These are phyloP conservation scores for Potamilus streckersoni DNA, from an alignment of 1,140 invertebrate genomes.

Conservation along the genomic window DNA sequence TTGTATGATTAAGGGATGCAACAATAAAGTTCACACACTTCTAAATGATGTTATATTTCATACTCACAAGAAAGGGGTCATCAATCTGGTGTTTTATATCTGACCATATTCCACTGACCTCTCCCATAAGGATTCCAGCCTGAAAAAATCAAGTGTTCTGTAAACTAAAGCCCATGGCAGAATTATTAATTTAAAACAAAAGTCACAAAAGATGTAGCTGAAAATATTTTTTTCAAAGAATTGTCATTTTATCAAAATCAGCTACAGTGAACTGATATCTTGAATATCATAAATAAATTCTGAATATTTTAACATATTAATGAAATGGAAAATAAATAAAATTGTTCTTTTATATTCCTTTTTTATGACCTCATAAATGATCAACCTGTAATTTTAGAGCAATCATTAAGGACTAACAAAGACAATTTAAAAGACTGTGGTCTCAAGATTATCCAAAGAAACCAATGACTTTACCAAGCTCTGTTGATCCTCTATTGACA, in stretches of 20 bases:
- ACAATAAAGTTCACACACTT: not conserved
- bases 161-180: not conserved
- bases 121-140: slow-evolving; percentile 63
- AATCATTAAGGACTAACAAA: not conserved
- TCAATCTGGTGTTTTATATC: slow-evolving; percentile 64
- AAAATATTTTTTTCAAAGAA: too few species aligned
- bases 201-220: too few species aligned
- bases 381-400: too few species aligned
- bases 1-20: too few species aligned
- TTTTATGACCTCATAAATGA: too few species aligned
- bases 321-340: too few species aligned
- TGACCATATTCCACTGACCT: slow-evolving; percentile 64
- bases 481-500: slow-evolving; percentile 59
- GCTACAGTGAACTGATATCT: too few species aligned
- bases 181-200: too few species aligned
- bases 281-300: too few species aligned
- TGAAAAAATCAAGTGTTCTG: slow-evolving; percentile 37
- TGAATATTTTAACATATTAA: too few species aligned
- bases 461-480: slow-evolving; percentile 47
- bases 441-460: not conserved
- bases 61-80: slow-evolving; percentile 66
- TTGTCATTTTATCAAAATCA: too few species aligned
- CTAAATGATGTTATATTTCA: not conserved
- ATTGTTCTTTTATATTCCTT: too few species aligned
- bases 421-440: not conserved